phyloP scores from a whole-genome alignment of 2,113 vertebrate species.

The Centropus unirufus region DNA sequence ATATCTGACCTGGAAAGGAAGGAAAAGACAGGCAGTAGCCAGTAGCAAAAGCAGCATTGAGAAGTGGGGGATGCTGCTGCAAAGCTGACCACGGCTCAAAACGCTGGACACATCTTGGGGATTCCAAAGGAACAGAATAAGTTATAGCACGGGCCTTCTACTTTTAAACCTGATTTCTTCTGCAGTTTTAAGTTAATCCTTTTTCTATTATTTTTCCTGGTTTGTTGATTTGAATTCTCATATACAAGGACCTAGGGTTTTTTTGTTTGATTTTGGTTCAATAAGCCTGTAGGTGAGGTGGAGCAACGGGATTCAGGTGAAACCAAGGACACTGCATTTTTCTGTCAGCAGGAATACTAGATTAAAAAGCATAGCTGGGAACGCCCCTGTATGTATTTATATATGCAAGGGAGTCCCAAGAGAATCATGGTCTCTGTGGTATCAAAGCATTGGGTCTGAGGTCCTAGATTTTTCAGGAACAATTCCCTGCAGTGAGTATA shows the following conservation, averaged over 20 bases:
- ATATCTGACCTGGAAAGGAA: not conserved
- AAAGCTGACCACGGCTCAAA: not conserved
- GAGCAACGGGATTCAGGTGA: not conserved
- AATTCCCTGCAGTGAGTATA: not conserved
- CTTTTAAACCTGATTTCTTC: not conserved
- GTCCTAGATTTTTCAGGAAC: not conserved
- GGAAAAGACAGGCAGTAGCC: not conserved
- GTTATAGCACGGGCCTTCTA: not conserved
- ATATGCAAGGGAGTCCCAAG: not conserved
- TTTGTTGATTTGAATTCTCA: not conserved
- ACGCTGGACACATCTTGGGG: not conserved
- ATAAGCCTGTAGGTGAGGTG: not conserved
- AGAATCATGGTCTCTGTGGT: not conserved
- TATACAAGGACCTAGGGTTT: not conserved
- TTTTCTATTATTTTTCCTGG: not conserved
- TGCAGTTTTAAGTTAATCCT: not conserved
- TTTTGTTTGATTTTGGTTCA: not conserved
- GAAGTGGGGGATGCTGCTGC: not conserved
- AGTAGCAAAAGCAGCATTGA: accelerated
- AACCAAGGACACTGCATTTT: not conserved
- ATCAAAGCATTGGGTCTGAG: not conserved
- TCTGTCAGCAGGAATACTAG: not conserved
- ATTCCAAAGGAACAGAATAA: not conserved
- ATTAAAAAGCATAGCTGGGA: not conserved
- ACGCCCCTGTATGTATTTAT: not conserved